Base-by-base conservation (phyloP, 2,113 vertebrate species). In the Hippotragus niger region DNA sequence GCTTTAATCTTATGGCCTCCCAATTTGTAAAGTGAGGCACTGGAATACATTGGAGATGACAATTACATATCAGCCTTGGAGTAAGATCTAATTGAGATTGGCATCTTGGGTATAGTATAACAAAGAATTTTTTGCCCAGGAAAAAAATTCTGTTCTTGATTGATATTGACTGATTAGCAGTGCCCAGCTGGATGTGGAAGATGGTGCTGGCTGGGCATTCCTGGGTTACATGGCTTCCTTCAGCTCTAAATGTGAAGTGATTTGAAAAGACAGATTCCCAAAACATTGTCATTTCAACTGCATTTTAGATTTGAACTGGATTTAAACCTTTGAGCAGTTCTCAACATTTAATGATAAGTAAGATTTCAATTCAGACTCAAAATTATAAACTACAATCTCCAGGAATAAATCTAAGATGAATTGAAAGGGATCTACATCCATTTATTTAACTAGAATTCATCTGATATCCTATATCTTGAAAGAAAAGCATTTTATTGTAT, bases 281-380 rank as follows among this genome's bases (percentile, higher is more conserved):
- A n/a, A 83, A 81, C 8, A 1, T 33, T 58, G 53, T 52, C 6
- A 4, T 55, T 96, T 88, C 29, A n/a, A 23, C 7, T 86, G 47
- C 78, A 53, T 78, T 93, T 96, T 91, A 78, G 17, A 76, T 19
- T 67, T 81, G 55, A 96, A 93, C n/a, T 64, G 52, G 15, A 85
- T 29, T 84, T 80, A 76, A 88, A 93, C n/a, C 29, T 93, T 57
- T 84, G 45, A 95, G 80, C 19, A 81, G n/a, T 95, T 74, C 58
- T 94, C 52, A 74, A 50, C 52, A 74, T 60, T 86, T 88, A 74
- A 58, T 84, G 67, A 92, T 45, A 60, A 67, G 13, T 71, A 88
- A 90, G 23, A 94, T 33, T 83, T 80, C 74, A 83, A 50, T 13
- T 9, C 60, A 84, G 36, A 92, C 9, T 88, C 52, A 45, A 71